Base-by-base conservation (phyloP, 2,113 vertebrate genomes). In the Dryoscopus gambensis region DNA sequence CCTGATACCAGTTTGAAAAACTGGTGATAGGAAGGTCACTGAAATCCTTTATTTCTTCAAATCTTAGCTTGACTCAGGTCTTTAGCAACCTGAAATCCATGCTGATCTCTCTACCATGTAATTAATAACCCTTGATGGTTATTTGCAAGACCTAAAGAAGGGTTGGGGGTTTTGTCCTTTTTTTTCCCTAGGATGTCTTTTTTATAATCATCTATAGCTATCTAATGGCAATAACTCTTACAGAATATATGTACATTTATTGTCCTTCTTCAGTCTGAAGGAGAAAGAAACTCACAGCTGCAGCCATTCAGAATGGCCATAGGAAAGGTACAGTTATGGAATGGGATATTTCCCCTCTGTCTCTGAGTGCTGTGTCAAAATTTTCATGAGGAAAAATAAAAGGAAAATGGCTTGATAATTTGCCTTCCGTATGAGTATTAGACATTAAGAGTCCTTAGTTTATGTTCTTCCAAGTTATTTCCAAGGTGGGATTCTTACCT, bases 131-230 rank as follows among this genome's bases (percentile, higher is more conserved):
- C 7, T 19, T 74, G 42, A 25, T 4, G 1, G 30, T 57, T 69
- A 14, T 74, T 76, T 80, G 3, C 40, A 91, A 79, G 17, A 81
- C 35, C 14, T 28, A 46, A 40, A 21, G 17, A 31, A 71, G 8
- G 3, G 1, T 2, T 59, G 23, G 4, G 2, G 1, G 0, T 10
- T n/a, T 47, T 39, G 1, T 55, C 8, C 15, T 10, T 31, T 28
- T 53, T 25, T 33, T 8, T 0, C 0, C 5, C 8, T 37, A 28
- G 16, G 4, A 67, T 75, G 7, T 6, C 8, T 70, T 53, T 84
- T 85, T 49, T 18, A 10, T 87, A 60, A 30, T 46, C n/a, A 4
- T 39, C 15, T 64, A 13, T n/a, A 18, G 5, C 11, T 74, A 16
- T 14, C 30, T 42, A 60, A 60, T n/a, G 18, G 7, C 0, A 2